Conservation (phyloP, 2,888 invertebrate genomes). For the Cactoblastis cactorum region DNA sequence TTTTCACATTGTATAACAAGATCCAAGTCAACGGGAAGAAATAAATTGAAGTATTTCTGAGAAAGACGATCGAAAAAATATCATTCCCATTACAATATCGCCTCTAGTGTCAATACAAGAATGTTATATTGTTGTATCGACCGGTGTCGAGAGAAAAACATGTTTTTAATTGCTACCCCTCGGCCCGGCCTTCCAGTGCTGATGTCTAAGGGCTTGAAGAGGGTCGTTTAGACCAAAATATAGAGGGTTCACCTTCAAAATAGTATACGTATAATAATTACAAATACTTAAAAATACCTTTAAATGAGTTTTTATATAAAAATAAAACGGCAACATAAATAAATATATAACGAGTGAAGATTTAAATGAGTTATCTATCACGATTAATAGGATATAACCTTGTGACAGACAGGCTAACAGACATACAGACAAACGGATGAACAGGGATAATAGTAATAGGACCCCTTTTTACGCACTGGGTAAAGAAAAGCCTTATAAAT, state of each 20-base stretch:
- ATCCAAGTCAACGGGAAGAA: neutral
- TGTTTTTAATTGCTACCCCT: conserved; percentile 3
- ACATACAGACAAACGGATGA: no score
- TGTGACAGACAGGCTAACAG: no score
- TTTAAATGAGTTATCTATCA: no score
- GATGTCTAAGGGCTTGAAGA: neutral
- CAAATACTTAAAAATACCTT: neutral
- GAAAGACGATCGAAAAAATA: neutral
- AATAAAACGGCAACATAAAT: no score
- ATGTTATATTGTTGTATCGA: neutral
- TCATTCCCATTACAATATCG: neutral
- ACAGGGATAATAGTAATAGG: no score
- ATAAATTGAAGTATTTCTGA: neutral
- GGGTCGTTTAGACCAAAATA: no score
- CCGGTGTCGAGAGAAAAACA: neutral
- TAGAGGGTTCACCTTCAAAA: neutral
- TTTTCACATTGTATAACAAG: neutral
- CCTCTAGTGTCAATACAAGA: neutral
- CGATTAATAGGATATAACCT: no score
- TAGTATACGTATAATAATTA: neutral
- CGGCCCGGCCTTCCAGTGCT: neutral
- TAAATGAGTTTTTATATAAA: no score
- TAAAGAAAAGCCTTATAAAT: no score
- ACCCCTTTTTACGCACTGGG: no score
- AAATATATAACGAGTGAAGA: no score